phyloP scores from a whole-genome alignment of 92 coral and sea anemone genomes.

The Palythoa grandis region DNA sequence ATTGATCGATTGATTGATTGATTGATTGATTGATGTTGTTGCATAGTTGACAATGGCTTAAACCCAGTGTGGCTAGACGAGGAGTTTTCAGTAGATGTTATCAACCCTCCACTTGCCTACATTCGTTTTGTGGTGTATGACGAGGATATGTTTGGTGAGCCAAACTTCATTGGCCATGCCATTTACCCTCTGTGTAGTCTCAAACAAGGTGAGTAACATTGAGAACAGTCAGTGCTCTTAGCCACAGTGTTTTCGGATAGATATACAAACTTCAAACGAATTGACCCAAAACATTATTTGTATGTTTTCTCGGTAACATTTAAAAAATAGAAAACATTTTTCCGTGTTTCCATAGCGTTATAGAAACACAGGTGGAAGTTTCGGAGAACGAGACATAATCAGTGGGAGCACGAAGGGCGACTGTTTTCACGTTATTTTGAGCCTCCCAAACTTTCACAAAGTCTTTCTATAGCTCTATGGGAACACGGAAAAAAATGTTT shows the following conservation, averaged over 20 bases:
- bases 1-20: neutral
- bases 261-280: neutral
- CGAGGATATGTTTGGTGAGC: conserved; percentile 99
- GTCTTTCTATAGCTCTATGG: too few species aligned
- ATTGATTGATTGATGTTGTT: neutral
- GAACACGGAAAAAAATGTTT: too few species aligned
- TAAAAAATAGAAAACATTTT: too few species aligned
- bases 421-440: too few species aligned
- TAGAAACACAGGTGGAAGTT: too few species aligned
- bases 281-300: neutral
- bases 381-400: too few species aligned
- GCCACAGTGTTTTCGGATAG: neutral
- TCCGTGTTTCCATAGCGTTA: too few species aligned
- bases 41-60: conserved; percentile 92
- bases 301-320: too few species aligned
- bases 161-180: conserved; percentile 97
- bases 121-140: conserved; percentile 93
- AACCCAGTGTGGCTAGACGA: conserved; percentile 89
- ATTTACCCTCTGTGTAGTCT: conserved; percentile 94
- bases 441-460: too few species aligned
- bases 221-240: too few species aligned
- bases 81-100: conserved; percentile 84
- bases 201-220: conserved; percentile 69
- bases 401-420: too few species aligned
- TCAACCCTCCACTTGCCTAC: conserved; percentile 91